Percentiles rank a stretch among this genome's conserved stretches.
Conservation (phyloP, 1,140 invertebrate genomes). For the Lamellibrachia luymesi region DNA sequence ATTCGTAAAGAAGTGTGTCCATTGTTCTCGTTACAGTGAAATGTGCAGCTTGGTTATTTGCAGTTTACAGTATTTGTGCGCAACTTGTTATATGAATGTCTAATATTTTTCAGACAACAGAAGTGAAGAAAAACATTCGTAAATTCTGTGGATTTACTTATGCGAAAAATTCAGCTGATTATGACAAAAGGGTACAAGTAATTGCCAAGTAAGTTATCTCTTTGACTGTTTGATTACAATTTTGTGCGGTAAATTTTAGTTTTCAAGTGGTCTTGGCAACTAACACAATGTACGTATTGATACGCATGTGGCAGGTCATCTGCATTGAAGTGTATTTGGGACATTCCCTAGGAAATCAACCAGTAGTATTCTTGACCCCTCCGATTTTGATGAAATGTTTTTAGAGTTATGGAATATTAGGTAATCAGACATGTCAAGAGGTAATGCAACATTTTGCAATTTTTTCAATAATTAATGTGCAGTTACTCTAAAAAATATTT, state of each 20-base stretch:
- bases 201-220: background rate
- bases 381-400: no score
- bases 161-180: slow-evolving; percentile 50
- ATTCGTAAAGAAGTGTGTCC: background rate
- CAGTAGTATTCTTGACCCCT: no score
- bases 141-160: slow-evolving; percentile 57
- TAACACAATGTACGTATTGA: no score
- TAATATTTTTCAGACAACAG: slow-evolving; percentile 34
- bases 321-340: no score
- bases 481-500: no score
- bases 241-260: background rate
- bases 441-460: no score
- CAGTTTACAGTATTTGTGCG: background rate
- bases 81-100: background rate
- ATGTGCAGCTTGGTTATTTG: no score
- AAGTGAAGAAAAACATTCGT: slow-evolving; percentile 55
- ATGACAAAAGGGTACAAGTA: slow-evolving; percentile 36
- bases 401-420: no score
- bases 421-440: no score
- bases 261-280: background rate
- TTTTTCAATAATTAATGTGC: no score
- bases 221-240: background rate
- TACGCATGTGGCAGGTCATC: no score
- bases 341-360: no score
- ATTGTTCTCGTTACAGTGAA: background rate